phyloP scores from a whole-genome alignment of 1,140 invertebrate species.

The Achatina immaculata region DNA sequence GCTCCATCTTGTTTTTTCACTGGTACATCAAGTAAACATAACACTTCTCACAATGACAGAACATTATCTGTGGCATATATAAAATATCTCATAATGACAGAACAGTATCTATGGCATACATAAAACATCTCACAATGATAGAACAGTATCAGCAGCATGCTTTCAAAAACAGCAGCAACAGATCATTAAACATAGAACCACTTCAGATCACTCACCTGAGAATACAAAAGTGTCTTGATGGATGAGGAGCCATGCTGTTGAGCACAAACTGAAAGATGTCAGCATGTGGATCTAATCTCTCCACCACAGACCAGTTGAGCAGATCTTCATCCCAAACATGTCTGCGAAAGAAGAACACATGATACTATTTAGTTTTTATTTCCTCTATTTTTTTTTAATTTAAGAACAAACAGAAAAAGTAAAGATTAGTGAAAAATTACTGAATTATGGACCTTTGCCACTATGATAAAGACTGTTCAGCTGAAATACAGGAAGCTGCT shows the following conservation, averaged over 20 bases:
- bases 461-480: too few species aligned
- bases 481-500: too few species aligned
- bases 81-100: too few species aligned
- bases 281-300: neutral
- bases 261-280: conserved; percentile 9
- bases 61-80: too few species aligned
- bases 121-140: too few species aligned
- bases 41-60: too few species aligned
- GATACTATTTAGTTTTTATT: neutral
- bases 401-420: neutral
- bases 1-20: too few species aligned
- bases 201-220: neutral
- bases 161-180: too few species aligned
- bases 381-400: neutral
- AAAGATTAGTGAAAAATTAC: neutral
- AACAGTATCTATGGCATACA: too few species aligned
- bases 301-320: neutral
- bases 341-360: neutral
- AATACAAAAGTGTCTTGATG: neutral
- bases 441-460: neutral
- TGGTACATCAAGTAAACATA: too few species aligned
- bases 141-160: too few species aligned
- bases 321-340: conserved; percentile 10
- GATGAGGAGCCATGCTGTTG: conserved; percentile 5
- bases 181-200: neutral